Base-by-base conservation (phyloP, 1,140 invertebrate genomes). In the Pogonomyrmex californicus region DNA sequence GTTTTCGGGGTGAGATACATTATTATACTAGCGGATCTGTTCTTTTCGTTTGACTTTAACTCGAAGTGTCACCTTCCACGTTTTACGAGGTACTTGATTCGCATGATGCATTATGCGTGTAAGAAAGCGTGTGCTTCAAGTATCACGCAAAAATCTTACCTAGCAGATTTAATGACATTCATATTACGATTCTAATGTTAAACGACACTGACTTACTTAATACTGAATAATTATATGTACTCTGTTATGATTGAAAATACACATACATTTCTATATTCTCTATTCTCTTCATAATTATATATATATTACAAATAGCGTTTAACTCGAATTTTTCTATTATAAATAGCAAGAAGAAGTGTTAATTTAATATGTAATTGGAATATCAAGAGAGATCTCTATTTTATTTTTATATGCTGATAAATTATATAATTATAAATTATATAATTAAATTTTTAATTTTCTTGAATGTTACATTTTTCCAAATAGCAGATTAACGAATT, bases 31-130 rank as follows among this genome's bases (percentile, higher is more conserved):
- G 41, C 10, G 44, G 3, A 38, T 14, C n/a, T 17, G 7, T 12
- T 41, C 4, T 7, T 30, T n/a, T 58, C 62, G 36, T 23, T 66
- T 54, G 49, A 58, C 63, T 81, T 56, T 76, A 54, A 65, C 58
- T 49, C 44, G 47, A 30, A 30, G 12, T 10, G 30, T 4, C 9
- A 1, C 23, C 41, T 36, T 81, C 0, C 9, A 23, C 44, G 0
- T 47, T 44, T 44, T 33, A 36, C 51, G 38, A 70, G 41, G 12
- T 33, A 44, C 49, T 68, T 58, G 77, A 54, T 68, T 49, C 63
- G 56, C 77, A 68, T 81, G 51, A 49, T 30, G 58, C 70, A 70
- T 56, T 70, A 51, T 30, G 49, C 78, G 66, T 56, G 49, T 23
- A 51, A 70, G 63, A 70, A 41, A 62, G n/a, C 44, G 54, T 23